Conservation (phyloP, 2,113 vertebrate species). For the Cheilinus undulatus region DNA sequence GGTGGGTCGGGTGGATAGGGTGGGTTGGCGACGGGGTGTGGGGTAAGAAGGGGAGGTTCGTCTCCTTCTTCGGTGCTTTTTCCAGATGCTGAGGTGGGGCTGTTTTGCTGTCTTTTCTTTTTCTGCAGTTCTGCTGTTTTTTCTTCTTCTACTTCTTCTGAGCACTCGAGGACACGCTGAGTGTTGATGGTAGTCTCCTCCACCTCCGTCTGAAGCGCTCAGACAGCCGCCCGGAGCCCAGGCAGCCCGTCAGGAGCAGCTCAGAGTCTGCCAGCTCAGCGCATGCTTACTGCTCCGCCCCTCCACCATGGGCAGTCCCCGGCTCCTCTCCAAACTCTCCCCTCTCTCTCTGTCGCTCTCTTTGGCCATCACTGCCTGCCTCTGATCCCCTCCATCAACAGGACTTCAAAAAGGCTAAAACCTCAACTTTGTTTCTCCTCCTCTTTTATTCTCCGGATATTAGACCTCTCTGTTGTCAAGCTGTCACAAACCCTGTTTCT, state of each 20-base stretch:
- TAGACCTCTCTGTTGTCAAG: background rate
- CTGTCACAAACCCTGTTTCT: background rate
- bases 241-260: constrained; percentile 84
- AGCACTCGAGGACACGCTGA: constrained; percentile 68
- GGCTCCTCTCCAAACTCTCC: constrained; percentile 65
- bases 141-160: constrained; percentile 10
- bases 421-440: background rate
- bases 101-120: constrained; percentile 33
- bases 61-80: constrained; percentile 65
- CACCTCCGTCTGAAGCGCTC: constrained; percentile 75
- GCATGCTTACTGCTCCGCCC: constrained; percentile 85
- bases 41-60: constrained; percentile 51
- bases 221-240: constrained; percentile 82
- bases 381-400: constrained; percentile 18
- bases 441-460: background rate
- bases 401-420: background rate
- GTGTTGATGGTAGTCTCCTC: constrained; percentile 73
- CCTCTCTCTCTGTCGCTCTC: constrained; percentile 8
- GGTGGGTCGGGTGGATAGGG: constrained; percentile 62
- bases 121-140: constrained; percentile 45
- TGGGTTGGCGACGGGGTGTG: constrained; percentile 69
- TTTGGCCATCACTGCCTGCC: constrained; percentile 26
- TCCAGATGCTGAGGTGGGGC: constrained; percentile 74
- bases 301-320: constrained; percentile 76
- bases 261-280: constrained; percentile 85